These are phyloP conservation scores for Microtus agrestis DNA, from an alignment of 2,797 vertebrate genomes.

Conservation along the genomic window DNA sequence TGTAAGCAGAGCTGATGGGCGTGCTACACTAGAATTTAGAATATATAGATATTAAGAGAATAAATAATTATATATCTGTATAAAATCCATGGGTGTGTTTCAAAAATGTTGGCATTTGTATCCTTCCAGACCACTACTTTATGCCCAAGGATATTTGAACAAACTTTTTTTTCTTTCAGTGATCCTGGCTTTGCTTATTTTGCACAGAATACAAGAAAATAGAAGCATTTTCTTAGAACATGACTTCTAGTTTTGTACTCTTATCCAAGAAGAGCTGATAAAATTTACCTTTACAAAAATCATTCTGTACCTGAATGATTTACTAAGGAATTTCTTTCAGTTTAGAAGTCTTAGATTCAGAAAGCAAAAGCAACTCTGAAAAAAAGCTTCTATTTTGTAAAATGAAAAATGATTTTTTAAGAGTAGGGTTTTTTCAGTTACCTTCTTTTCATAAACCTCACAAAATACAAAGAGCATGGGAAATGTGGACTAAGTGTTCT, in stretches of 20 bases:
- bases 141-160: not conserved
- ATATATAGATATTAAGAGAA: not conserved
- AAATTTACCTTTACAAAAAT: conserved; percentile 19
- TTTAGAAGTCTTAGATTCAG: not conserved
- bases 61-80: conserved; percentile 6
- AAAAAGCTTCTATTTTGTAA: not conserved
- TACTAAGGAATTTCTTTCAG: not conserved
- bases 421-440: not conserved
- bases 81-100: not conserved
- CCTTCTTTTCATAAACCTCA: conserved; percentile 9
- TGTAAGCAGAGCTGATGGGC: not conserved
- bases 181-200: conserved; percentile 4
- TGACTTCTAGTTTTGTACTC: not conserved
- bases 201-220: conserved; percentile 65
- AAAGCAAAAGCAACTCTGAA: not conserved
- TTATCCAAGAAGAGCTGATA: not conserved
- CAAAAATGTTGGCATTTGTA: not conserved
- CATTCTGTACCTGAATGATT: not conserved
- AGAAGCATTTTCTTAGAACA: not conserved
- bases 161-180: conserved; percentile 58
- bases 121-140: not conserved
- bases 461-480: not conserved
- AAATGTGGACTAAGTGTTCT: not conserved
- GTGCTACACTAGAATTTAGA: not conserved
- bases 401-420: not conserved